These are phyloP conservation scores for Lepus townsendii DNA, from an alignment of 2,797 vertebrate genomes.

Conservation along the genomic window DNA sequence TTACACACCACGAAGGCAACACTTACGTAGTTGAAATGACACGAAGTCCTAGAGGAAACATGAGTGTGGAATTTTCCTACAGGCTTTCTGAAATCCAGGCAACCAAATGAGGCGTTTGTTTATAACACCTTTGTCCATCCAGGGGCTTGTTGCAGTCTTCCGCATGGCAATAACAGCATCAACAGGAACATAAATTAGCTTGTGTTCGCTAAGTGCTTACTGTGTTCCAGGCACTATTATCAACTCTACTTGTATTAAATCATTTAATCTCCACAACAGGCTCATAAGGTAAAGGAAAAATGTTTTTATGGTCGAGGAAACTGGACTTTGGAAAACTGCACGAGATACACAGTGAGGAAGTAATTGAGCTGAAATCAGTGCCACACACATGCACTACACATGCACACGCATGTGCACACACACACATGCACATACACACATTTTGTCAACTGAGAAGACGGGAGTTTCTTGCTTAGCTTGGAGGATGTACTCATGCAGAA, in stretches of 20 bases:
- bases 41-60: neutral
- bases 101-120: neutral
- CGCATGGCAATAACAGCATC: neutral
- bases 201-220: neutral
- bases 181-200: neutral
- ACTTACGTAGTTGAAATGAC: conserved; percentile 56
- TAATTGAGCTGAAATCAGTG: neutral
- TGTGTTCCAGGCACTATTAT: neutral
- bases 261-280: neutral
- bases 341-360: neutral
- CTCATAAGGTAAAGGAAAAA: neutral
- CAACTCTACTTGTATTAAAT: neutral
- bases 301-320: conserved; percentile 13
- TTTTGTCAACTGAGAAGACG: neutral
- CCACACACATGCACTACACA: too few species aligned
- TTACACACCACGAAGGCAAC: neutral
- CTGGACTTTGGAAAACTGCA: conserved; percentile 23
- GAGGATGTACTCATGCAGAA: neutral
- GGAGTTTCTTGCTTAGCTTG: neutral
- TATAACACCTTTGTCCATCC: neutral
- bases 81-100: conserved; percentile 51
- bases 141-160: neutral
- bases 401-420: neutral
- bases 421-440: neutral
- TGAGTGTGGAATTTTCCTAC: conserved; percentile 55